Evolutionary conservation across 2,113 vertebrate genomes (phyloP), one percentile per base, ranked within the genome.

Genomic region (Dipodomys merriami): DNA sequence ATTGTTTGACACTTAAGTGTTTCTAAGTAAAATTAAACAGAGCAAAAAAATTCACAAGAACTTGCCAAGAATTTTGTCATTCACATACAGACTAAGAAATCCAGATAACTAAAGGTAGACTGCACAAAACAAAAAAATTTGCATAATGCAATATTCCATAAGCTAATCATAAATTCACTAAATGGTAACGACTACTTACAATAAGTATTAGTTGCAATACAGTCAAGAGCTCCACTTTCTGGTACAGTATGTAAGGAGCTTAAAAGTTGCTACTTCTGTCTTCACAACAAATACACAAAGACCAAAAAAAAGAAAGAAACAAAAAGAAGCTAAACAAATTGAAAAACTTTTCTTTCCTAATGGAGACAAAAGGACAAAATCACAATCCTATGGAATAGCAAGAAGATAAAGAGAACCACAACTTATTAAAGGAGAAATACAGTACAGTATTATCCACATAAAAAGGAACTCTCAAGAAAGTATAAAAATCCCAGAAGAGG

Each of bases 21-120:
- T 86, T 86, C 49, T 62, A 92, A 62, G 7, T 64, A 62, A 86
- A 95, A 72, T 89, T 76, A 69, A 92, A 86, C 15, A 29, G 83
- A 87, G 1, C 33, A 87, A 91, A 87, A 1, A 29, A 83, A 83
- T 83, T 91, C 53, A 78, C 71, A 83, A 85, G 88, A 69, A 74
- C 60, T 67, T 65, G 76, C 79, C 15, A 95, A 4, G n/a, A 80
- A 83, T 33, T 25, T 88, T 82, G 73, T n/a, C 49, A 49, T 49
- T 11, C 49, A 49, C 49, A 86, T 18, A 88, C 3, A 91, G 33
- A 15, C 81, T 72, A 81, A 62, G 44, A 91, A 84, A 85, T 72
- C 67, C 23, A 85, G 49, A 71, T 72, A 23, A 62, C 57, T 62
- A 62, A 69, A 84, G 68, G 35, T 57, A 79, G 29, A 49, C 5